These are phyloP conservation scores for Callyntrura guangdongensis DNA, from an alignment of 2,888 invertebrate genomes.

Conservation along the genomic window DNA sequence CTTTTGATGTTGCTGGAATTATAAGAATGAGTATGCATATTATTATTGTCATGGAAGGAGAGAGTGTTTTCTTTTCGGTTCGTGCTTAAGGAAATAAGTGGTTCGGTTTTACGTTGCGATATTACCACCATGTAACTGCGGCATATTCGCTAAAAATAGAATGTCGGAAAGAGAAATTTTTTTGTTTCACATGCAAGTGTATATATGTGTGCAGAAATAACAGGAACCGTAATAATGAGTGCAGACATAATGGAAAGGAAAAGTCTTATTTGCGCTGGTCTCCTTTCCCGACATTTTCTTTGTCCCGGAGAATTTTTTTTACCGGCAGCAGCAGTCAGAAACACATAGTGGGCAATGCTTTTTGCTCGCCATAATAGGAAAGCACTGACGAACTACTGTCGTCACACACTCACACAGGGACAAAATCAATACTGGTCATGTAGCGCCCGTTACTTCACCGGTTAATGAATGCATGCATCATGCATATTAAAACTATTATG, in stretches of 20 bases:
- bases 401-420: not conserved
- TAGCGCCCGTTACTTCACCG: not conserved
- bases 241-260: not conserved
- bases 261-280: not conserved
- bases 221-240: not conserved
- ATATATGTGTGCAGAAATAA: not conserved
- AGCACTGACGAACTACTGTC: not conserved
- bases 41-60: constrained; percentile 24
- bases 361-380: too few relatives aligned
- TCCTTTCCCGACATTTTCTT: not conserved
- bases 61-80: constrained; percentile 9
- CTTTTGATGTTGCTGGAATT: too few relatives aligned
- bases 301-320: not conserved
- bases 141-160: not conserved
- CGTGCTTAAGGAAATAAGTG: not conserved
- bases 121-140: not conserved
- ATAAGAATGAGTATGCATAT: constrained; percentile 18
- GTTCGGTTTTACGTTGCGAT: not conserved
- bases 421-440: not conserved
- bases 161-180: not conserved
- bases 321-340: not conserved
- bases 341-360: not conserved
- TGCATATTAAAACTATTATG: not conserved
- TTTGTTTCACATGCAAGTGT: not conserved
- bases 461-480: constrained; percentile 20